A percentile compares a stretch with the other conserved stretches of the same genome.
phyloP scores from a whole-genome alignment of 2,113 vertebrate genomes.

The Pampusana beccarii region DNA sequence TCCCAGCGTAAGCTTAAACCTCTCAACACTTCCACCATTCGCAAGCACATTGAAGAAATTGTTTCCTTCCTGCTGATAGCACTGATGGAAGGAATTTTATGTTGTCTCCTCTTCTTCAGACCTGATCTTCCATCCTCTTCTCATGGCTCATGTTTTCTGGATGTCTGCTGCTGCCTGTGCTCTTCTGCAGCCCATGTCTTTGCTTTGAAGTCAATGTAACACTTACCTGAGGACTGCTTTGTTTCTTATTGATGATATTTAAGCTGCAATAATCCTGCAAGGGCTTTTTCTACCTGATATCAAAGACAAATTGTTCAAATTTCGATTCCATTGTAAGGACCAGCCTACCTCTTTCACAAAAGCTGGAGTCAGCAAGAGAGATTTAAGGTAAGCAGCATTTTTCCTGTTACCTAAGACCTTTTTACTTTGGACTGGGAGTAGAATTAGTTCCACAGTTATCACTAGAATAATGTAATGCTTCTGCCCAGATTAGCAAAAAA shows the following conservation, averaged over 20 bases:
- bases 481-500: conserved; percentile 30
- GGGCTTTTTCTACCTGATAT: neutral
- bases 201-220: neutral
- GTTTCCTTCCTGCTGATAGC: neutral
- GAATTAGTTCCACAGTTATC: conserved; percentile 4
- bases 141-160: neutral
- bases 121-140: neutral
- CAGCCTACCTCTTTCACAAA: neutral
- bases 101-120: neutral
- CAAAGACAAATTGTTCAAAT: neutral
- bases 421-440: neutral
- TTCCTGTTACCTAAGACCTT: neutral
- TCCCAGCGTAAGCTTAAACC: neutral
- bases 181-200: neutral
- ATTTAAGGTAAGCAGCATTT: neutral
- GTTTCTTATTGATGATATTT: neutral
- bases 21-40: neutral
- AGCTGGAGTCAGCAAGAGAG: neutral
- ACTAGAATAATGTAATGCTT: conserved; percentile 4
- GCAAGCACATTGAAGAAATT: neutral
- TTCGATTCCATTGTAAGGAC: neutral
- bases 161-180: neutral
- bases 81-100: neutral
- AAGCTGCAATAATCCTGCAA: neutral
- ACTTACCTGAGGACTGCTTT: neutral